Conservation (phyloP, 2,113 vertebrate species). For the Galeopterus variegatus region DNA sequence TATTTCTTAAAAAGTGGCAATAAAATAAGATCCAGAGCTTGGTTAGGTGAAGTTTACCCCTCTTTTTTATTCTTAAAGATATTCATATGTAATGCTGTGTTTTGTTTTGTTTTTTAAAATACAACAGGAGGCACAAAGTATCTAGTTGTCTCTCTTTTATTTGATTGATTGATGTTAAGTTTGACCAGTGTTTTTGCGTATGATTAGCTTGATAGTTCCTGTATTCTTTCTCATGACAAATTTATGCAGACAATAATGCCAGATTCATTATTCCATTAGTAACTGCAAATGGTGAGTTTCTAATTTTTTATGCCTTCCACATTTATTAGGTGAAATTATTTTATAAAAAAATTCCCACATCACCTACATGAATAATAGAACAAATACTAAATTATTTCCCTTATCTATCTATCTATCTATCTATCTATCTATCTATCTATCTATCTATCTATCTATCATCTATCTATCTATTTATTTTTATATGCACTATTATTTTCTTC, state of each 20-base stretch:
- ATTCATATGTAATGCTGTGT: not conserved
- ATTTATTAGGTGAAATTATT: not conserved
- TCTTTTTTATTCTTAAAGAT: not conserved
- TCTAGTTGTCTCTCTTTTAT: not conserved
- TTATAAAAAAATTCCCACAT: not conserved
- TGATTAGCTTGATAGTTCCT: not conserved
- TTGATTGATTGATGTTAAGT: not conserved
- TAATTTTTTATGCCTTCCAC: not conserved
- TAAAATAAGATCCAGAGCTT: not conserved
- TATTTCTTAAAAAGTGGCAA: not conserved
- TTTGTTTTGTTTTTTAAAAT: not conserved
- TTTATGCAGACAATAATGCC: not conserved
- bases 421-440: not conserved
- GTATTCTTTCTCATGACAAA: not conserved
- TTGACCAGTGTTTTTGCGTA: not conserved
- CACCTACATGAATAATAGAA: not conserved
- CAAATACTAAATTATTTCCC: not conserved
- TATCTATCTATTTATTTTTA: not conserved
- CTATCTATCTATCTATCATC: not conserved
- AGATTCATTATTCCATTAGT: not conserved
- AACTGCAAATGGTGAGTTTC: not conserved
- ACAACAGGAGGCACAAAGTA: not conserved
- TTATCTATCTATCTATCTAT: not conserved
- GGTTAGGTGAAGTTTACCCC: accelerated
- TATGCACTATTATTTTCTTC: not conserved